Base-by-base conservation (phyloP, 2,797 vertebrate genomes). In the Sciurus carolinensis region DNA sequence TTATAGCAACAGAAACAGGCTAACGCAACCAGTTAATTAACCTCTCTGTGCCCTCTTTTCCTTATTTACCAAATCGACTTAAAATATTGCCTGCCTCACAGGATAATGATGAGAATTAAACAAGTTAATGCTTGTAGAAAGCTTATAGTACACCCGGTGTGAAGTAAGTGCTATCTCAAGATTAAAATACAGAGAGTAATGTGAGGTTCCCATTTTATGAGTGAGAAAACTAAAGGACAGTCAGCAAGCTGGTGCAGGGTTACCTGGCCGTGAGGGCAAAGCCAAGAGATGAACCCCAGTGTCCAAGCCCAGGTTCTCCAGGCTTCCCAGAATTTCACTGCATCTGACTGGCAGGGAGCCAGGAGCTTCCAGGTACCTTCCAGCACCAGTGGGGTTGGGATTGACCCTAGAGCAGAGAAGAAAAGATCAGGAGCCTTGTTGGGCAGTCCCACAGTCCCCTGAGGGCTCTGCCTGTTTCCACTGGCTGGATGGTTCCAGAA, bases 21-120 rank as follows among this genome's bases (percentile, higher is more conserved):
- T 28, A 42, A 73, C 5, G 10, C 13, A 42, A 44, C 7, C n/a
- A 91, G 82, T 62, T 89, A 24, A 85, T 50, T 59, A 88, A 86
- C 69, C 50, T 67, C 24, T 44, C 47, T 87, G 7, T 67, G 69
- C 69, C 80, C 44, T 30, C 5, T 82, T 82, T 84, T 82, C n/a
- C 73, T 67, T 59, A 44, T 62, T 59, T 54, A 1, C 79, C 47
- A 72, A 67, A 26, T 9, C 54, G 36, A 50, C 66, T 91, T 36
- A 64, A 71, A 69, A 87, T 90, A 73, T n/a, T 83, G 24, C 52
- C 36, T 86, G 50, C 39, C 18, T 79, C 15, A 3, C 8, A 66
- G 75, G 22, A 67, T 62, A 90, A 67, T 62, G 9, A 4, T 39
- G 84, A 85, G 69, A 93, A 85, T 89, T 76, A 54, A 95, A 85